Evolutionary conservation across 2,888 invertebrate genomes (phyloP), one percentile per base, ranked within the genome.

Genomic region (Cordilura impudica): DNA sequence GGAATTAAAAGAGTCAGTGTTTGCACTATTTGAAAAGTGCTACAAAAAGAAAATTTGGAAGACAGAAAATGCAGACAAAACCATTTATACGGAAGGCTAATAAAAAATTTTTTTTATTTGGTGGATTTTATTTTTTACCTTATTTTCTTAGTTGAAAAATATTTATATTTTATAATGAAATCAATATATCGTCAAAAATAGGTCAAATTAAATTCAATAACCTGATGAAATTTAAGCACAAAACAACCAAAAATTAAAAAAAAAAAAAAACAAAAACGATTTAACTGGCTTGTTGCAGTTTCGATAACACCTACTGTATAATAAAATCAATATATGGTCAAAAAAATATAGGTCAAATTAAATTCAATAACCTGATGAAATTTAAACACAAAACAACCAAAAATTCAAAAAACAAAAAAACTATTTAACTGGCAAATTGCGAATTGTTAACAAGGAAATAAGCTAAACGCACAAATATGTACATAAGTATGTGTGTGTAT

Each of bases 201-300:
- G 78, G 78, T 71, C 75, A 75, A 74, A 67, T 71, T 61, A 75
- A 79, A 79, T 75, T 71, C 75, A 79, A 75, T 75, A 66, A 74
- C 74, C 74, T 69, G 74, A 66, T 78, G 53, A 65, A n/a, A n/a
- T n/a, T n/a, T n/a, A n/a, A n/a, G n/a, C n/a, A n/a, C n/a, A n/a
- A n/a, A n/a, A n/a, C n/a, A 39, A 43, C 29, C n/a, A 39, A 1
- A 39, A 53, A 21, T 10, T 18, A 51, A 16, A 7, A 19, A n/a
- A 29, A 47, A 18, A 65, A 65, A 29, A 54, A 63, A 4, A 60
- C 1, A 1, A 31, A 21, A 18, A 35, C n/a, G n/a, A n/a, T n/a
- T n/a, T n/a, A n/a, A n/a, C n/a, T n/a, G n/a, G n/a, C n/a, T n/a
- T n/a, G n/a, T n/a, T n/a, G n/a, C n/a, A n/a, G n/a, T n/a, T n/a